Evolutionary conservation across 2,888 invertebrate species (phyloP).

Genomic region (Sipunculus nudus): DNA sequence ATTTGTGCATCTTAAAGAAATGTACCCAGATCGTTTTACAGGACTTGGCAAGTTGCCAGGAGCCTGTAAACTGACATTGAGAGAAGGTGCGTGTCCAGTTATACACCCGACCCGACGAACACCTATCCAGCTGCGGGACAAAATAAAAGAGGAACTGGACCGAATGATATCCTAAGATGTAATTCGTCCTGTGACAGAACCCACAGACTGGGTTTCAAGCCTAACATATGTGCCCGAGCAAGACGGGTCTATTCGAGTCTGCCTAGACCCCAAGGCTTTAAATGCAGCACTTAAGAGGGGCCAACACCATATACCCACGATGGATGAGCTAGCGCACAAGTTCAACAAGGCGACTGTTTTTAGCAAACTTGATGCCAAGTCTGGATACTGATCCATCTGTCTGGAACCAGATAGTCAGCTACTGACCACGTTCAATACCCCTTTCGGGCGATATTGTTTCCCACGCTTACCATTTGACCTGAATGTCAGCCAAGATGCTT

Average conservation of each 20-base stretch:
- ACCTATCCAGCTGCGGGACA: slow-evolving; percentile 3
- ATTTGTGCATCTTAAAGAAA: too few species aligned
- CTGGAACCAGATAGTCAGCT: slow-evolving; percentile 4
- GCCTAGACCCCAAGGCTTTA: slow-evolving; percentile 26
- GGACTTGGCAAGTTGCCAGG: too few species aligned
- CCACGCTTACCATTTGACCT: slow-evolving; percentile 9
- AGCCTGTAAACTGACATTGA: too few species aligned
- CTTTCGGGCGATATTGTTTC: slow-evolving; percentile 4
- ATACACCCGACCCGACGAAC: too few species aligned
- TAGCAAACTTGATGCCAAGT: slow-evolving; percentile 26
- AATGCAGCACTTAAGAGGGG: slow-evolving; percentile 19
- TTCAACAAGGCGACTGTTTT: slow-evolving; percentile 21
- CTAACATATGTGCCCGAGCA: slow-evolving; percentile 9
- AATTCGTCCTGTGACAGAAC: too few species aligned
- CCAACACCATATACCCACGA: slow-evolving; percentile 15
- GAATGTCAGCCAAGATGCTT: slow-evolving; percentile 6
- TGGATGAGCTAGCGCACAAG: slow-evolving; percentile 24
- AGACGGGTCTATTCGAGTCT: slow-evolving; percentile 19
- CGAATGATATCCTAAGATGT: slow-evolving; percentile 7
- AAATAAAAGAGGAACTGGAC: slow-evolving; percentile 12
- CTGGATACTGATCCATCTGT: slow-evolving; percentile 27
- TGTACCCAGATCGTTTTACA: too few species aligned
- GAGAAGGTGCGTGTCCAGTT: too few species aligned
- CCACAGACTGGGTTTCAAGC: slow-evolving; percentile 23
- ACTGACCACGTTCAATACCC: slow-evolving; percentile 22